These are phyloP conservation scores for Staurois parvus DNA, from an alignment of 2,797 vertebrate genomes.

Conservation along the genomic window DNA sequence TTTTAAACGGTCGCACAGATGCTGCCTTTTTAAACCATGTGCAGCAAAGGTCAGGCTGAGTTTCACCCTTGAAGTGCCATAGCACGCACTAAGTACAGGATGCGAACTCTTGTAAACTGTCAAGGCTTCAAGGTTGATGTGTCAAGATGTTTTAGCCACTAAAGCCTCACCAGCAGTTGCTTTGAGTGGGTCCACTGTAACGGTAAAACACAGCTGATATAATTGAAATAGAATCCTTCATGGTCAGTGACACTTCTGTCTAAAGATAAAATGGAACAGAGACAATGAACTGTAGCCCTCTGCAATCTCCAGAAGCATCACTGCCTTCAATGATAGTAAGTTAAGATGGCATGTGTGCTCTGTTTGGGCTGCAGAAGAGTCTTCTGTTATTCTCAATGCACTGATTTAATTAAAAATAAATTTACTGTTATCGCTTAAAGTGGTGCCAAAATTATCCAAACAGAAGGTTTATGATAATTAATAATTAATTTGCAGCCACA, in stretches of 20 bases:
- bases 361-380: conserved; percentile 70
- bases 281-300: conserved; percentile 66
- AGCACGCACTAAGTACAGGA: neutral
- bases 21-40: neutral
- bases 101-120: neutral
- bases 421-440: conserved; percentile 78
- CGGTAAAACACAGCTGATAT: conserved; percentile 27
- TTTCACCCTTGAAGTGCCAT: neutral
- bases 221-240: conserved; percentile 60
- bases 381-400: conserved; percentile 76
- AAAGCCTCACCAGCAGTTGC: neutral
- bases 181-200: neutral
- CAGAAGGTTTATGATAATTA: conserved; percentile 82
- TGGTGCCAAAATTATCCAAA: conserved; percentile 78
- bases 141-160: conserved; percentile 25
- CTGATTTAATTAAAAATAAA: conserved; percentile 87
- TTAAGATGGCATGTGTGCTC: conserved; percentile 68
- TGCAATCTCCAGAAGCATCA: conserved; percentile 69
- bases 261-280: conserved; percentile 69
- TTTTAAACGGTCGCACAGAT: neutral
- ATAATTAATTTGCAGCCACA: conserved; percentile 79
- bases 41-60: neutral
- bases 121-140: conserved; percentile 15
- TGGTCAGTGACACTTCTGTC: conserved; percentile 57
- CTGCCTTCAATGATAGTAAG: conserved; percentile 71